Evolutionary conservation across 2,888 invertebrate species (phyloP).

Genomic region (Oxytorus armatus): DNA sequence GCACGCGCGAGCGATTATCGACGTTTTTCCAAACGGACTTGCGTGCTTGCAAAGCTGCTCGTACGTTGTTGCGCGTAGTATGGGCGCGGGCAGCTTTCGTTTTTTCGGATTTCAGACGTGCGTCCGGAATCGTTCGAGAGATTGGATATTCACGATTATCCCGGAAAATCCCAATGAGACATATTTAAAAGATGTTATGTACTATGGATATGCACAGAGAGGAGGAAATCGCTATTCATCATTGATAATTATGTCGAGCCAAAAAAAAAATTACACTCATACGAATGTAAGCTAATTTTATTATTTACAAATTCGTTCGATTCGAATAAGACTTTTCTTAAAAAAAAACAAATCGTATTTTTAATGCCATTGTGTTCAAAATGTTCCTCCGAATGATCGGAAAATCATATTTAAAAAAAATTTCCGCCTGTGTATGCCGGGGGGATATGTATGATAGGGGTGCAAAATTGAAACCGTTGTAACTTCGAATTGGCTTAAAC

Average conservation of each 20-base stretch:
- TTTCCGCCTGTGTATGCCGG: no score
- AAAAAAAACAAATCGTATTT: not conserved
- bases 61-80: slow-evolving; percentile 39
- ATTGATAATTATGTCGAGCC: no score
- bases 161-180: not conserved
- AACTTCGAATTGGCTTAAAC: no score
- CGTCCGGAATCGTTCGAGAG: not conserved
- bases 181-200: no score
- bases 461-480: no score
- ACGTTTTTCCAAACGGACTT: slow-evolving; percentile 78
- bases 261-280: no score
- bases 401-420: no score
- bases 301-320: not conserved
- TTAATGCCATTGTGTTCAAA: no score
- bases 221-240: not conserved
- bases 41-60: slow-evolving; percentile 80
- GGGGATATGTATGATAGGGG: no score
- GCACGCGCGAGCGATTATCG: slow-evolving; percentile 79
- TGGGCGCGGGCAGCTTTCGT: slow-evolving; percentile 41
- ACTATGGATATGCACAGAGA: not conserved
- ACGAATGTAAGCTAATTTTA: no score
- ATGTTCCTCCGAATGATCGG: no score
- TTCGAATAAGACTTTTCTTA: not conserved
- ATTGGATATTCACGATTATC: not conserved
- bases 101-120: slow-evolving; percentile 47